These are phyloP conservation scores for Porphyrio hochstetteri DNA, from an alignment of 2,113 vertebrate species.

Conservation along the genomic window DNA sequence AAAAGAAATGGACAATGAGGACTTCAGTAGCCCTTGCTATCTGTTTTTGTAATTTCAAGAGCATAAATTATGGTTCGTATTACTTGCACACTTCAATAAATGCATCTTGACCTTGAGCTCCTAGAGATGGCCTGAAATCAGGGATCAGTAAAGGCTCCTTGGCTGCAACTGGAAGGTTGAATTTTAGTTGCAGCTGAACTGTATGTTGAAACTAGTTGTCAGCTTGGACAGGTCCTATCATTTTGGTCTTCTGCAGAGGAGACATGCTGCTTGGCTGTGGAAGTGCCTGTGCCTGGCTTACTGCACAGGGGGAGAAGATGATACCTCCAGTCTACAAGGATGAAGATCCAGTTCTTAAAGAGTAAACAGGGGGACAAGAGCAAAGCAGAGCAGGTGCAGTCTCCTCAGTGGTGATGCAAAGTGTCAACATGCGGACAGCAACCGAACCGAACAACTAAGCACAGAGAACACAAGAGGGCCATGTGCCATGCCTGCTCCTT, in stretches of 20 bases:
- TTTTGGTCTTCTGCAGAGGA: not conserved
- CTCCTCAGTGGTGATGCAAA: not conserved
- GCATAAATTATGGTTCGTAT: not conserved
- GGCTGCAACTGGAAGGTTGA: not conserved
- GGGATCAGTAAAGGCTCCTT: not conserved
- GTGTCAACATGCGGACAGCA: not conserved
- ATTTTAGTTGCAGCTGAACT: not conserved
- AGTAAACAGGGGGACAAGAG: not conserved
- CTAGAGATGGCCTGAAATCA: not conserved
- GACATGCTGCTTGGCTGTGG: not conserved
- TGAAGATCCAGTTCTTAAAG: not conserved
- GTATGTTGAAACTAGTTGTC: not conserved
- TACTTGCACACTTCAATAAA: not conserved
- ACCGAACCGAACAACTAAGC: not conserved
- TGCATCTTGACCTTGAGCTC: not conserved
- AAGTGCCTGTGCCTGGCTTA: not conserved
- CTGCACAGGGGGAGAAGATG: not conserved
- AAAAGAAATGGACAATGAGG: not conserved
- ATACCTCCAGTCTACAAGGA: not conserved
- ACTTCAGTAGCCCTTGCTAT: not conserved
- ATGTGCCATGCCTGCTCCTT: rapidly evolving
- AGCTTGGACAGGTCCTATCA: not conserved
- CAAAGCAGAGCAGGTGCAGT: not conserved
- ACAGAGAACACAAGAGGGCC: not conserved
- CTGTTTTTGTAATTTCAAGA: not conserved